Conservation (phyloP, 2,797 vertebrate genomes). For the Pempheris klunzingeri region DNA sequence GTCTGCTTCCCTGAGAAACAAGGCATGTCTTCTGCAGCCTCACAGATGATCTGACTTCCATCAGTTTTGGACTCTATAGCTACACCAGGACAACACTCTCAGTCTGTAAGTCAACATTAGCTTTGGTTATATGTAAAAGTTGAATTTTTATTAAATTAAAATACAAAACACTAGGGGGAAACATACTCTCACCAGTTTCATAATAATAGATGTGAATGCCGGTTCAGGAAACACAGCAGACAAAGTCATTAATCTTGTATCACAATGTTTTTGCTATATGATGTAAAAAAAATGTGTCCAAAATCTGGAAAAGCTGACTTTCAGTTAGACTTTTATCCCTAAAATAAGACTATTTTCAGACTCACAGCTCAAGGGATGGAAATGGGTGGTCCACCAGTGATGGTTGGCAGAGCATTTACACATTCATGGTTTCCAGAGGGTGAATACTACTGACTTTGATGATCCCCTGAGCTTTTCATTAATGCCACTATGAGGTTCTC, state of each 20-base stretch:
- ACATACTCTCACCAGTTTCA: background rate
- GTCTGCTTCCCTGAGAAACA: constrained; percentile 28
- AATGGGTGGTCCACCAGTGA: background rate
- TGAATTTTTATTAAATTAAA: background rate
- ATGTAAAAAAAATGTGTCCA: background rate
- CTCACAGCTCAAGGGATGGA: background rate
- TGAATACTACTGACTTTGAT: background rate
- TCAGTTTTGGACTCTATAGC: constrained; percentile 38
- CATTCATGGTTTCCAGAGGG: background rate
- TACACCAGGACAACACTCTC: background rate
- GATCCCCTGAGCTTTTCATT: background rate
- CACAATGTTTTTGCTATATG: background rate
- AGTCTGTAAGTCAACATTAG: background rate
- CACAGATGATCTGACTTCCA: constrained; percentile 15
- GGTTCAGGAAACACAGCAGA: background rate
- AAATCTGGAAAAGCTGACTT: background rate
- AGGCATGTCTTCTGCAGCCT: constrained; percentile 17
- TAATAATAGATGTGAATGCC: background rate
- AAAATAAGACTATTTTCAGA: background rate
- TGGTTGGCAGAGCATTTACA: too few species aligned
- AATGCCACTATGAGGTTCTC: too few species aligned
- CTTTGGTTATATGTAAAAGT: background rate
- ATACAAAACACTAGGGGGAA: background rate
- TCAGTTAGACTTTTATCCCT: background rate
- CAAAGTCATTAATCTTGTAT: background rate